Percentiles rank a stretch among this genome's conserved stretches.
Evolutionary conservation across 2,113 vertebrate genomes (phyloP).

Genomic region (Nothocercus julius): DNA sequence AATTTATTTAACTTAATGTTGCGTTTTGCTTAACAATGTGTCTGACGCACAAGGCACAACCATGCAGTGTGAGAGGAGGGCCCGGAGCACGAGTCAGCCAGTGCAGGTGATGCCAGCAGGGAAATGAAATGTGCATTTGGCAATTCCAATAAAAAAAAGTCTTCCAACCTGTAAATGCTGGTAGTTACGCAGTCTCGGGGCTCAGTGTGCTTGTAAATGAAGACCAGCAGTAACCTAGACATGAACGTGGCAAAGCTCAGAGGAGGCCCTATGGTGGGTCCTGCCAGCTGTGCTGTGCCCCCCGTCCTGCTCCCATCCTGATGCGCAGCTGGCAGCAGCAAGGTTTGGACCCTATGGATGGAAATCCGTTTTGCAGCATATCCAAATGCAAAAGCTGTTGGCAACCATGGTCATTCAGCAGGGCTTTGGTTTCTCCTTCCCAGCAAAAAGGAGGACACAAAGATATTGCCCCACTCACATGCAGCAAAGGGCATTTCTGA

Average conservation of each 20-base stretch:
- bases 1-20: neutral
- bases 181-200: neutral
- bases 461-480: rapidly evolving
- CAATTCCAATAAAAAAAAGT: neutral
- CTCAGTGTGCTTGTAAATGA: neutral
- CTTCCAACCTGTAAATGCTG: neutral
- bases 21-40: neutral
- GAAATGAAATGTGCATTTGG: neutral
- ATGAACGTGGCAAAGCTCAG: neutral
- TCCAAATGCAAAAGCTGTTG: neutral
- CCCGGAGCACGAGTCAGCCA: neutral
- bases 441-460: neutral
- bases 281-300: rapidly evolving
- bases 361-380: neutral
- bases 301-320: neutral
- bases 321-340: neutral
- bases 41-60: neutral
- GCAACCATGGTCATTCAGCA: neutral
- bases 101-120: neutral
- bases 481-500: neutral
- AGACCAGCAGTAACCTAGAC: neutral
- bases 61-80: neutral
- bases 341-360: neutral
- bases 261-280: neutral
- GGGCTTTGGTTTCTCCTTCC: rapidly evolving